phyloP scores from a whole-genome alignment of 23 tunicate genomes.

The Diplosoma virens region DNA sequence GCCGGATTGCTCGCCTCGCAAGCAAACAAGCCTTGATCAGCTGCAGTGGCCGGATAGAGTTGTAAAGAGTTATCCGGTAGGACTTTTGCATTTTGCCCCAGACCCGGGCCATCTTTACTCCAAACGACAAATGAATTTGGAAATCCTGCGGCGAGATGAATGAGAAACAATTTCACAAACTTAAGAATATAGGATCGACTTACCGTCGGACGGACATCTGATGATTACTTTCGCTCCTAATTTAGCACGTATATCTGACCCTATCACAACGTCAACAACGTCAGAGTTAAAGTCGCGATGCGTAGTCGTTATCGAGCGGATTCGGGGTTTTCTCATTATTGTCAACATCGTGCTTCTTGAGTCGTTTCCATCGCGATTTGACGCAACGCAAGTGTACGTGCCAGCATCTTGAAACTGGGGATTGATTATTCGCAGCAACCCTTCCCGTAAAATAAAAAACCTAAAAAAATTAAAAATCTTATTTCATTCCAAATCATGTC shows the following conservation, averaged over 20 bases:
- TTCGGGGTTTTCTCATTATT: conserved; percentile 59
- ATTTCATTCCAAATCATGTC: no score
- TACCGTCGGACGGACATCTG: conserved; percentile 76
- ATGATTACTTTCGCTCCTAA: conserved; percentile 62
- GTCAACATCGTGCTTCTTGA: conserved; percentile 39
- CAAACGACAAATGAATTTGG: conserved; percentile 77
- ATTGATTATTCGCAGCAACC: conserved; percentile 57
- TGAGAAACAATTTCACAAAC: no score
- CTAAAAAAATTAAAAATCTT: no score
- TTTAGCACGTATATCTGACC: conserved; percentile 64
- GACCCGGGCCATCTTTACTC: conserved; percentile 77
- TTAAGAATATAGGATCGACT: no score
- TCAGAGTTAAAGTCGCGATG: conserved; percentile 32
- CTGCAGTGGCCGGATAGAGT: conserved; percentile 59
- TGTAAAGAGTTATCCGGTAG: conserved; percentile 66
- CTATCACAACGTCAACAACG: conserved; percentile 40
- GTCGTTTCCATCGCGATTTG: conserved; percentile 56
- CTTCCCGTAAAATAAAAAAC: conserved; percentile 42
- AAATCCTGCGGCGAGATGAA: conserved; percentile 22
- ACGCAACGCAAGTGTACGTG: conserved; percentile 71
- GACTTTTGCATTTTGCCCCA: conserved; percentile 45
- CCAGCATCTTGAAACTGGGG: conserved; percentile 65
- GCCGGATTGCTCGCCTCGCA: conserved; percentile 92
- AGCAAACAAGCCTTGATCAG: conserved; percentile 73
- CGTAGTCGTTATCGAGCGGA: conserved; percentile 46